phyloP scores from a whole-genome alignment of 2,888 invertebrate species.

The Protophormia terraenovae region DNA sequence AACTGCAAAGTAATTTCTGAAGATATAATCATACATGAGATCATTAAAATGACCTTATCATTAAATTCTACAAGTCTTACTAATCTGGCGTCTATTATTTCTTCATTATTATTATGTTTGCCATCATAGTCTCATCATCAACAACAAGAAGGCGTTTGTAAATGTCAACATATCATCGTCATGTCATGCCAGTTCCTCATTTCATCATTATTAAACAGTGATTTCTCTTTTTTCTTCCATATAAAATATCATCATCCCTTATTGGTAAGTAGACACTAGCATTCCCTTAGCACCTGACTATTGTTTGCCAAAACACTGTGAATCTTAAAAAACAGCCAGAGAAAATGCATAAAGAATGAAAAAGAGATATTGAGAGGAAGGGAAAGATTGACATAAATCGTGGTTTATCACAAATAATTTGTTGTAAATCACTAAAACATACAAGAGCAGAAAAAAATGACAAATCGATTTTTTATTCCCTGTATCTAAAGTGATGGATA shows the following conservation, averaged over 20 bases:
- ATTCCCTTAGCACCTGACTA: constrained; percentile 33
- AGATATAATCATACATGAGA: background rate
- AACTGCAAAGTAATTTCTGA: background rate
- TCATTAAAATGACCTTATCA: constrained; percentile 32
- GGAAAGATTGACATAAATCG: constrained; percentile 75
- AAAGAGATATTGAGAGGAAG: constrained; percentile 11
- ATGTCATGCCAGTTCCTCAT: constrained; percentile 13
- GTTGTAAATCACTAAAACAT: constrained; percentile 73
- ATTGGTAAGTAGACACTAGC: constrained; percentile 2
- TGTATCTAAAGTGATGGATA: constrained; percentile 36
- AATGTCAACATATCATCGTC: constrained; percentile 59
- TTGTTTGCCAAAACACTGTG: constrained; percentile 17
- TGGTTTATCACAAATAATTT: constrained; percentile 80
- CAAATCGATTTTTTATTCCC: constrained; percentile 61
- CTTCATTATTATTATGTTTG: constrained; percentile 4
- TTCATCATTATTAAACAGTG: constrained; percentile 27
- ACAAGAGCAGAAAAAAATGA: constrained; percentile 28
- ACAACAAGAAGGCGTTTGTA: constrained; percentile 47
- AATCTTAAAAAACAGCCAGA: background rate
- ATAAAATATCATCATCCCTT: constrained; percentile 14
- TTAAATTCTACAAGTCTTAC: constrained; percentile 14
- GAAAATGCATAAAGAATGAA: background rate
- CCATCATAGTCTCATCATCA: constrained; percentile 10
- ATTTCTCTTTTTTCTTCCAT: background rate
- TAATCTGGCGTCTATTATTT: constrained; percentile 27